Base-by-base conservation (phyloP, 2,797 vertebrate species). In the Smutsia temminckii region DNA sequence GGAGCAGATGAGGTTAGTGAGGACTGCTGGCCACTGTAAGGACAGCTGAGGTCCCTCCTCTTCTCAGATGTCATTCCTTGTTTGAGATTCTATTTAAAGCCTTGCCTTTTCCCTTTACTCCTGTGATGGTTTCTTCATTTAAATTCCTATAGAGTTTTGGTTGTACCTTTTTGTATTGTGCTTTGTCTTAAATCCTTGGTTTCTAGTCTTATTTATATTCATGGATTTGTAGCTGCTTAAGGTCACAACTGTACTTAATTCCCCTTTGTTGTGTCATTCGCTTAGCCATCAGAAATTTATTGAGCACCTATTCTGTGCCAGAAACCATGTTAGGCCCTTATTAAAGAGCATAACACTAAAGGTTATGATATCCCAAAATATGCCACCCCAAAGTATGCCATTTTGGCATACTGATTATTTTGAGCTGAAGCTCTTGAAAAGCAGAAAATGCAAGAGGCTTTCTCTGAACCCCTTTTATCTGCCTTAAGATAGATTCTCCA, bases 221-320 rank as follows among this genome's bases (percentile, higher is more conserved):
- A 8, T 68, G 40, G 55, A 69, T 89, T 71, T 69, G 89, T 46
- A 78, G 75, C n/a, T 80, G 53, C 51, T 71, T 64, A 85, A 51
- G 5, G 63, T n/a, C 49, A 69, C 14, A 11, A 11, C 7, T 88
- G 20, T 37, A 29, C 1, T 81, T 89, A 42, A 16, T 14, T 86
- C 18, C 23, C n/a, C 61, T 93, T 89, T 72, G 40, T 71, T n/a
- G 53, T 92, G n/a, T 25, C 80, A 66, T 71, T 71, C 42, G 74
- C 40, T 80, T 91, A 71, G 29, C 83, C 53, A 71, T 69, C 81
- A 57, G 86, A 80, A 71, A 71, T 93, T 68, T 86, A 61, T 61
- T 40, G 91, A 95, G 69, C n/a, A 57, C 59, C 88, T 69, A 69
- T 42, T 68, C 27, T 80, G 71, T 69, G 13, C 46, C 64, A 34